Evolutionary conservation across 2,888 invertebrate species (phyloP), one percentile per base, ranked within the genome.

Genomic region (Ennomos erosarius): DNA sequence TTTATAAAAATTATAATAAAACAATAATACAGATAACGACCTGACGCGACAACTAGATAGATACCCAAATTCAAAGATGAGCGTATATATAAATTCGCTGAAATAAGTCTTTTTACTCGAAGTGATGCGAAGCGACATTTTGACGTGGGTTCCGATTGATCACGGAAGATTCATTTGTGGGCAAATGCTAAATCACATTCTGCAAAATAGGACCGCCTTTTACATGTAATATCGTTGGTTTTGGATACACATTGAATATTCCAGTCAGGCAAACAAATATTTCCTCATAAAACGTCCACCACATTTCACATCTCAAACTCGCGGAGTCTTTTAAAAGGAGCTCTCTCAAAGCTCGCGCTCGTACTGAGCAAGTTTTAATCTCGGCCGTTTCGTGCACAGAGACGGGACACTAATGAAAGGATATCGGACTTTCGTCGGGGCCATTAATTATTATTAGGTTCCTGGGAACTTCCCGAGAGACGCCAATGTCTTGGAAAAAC

Each of bases 401-500:
- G 83, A 76, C 84, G 81, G 84, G 78, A 81, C 84, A 75, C 87
- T 91, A 92, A 90, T 91, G 91, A 91, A 91, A 92, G 90, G 90
- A 90, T 90, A 90, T 90, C 90, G 88, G 87, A 82, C 85, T 88
- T 90, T 86, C 85, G 79, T 84, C 83, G 81, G 71, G 76, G 73
- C 89, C 90, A 92, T 90, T 92, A 88, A 90, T 91, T 90, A 91
- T 90, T 91, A 90, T 90, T 90, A 91, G 87, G 84, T 81, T 78
- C 76, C 47, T 78, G 81, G 75, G 75, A 85, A 88, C 84, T 87
- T 87, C 75, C 70, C 70, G 75, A 75, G 80, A 82, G 78, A 82
- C 85, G 76, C 79, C 84, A 80, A 84, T 87, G 87, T 87, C 89
- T 89, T 81, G 88, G 87, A 88, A 89, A 88, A 89, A 87, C 84